Base-by-base conservation (phyloP, 1,140 invertebrate genomes). In the Drosophila kepulauana region DNA sequence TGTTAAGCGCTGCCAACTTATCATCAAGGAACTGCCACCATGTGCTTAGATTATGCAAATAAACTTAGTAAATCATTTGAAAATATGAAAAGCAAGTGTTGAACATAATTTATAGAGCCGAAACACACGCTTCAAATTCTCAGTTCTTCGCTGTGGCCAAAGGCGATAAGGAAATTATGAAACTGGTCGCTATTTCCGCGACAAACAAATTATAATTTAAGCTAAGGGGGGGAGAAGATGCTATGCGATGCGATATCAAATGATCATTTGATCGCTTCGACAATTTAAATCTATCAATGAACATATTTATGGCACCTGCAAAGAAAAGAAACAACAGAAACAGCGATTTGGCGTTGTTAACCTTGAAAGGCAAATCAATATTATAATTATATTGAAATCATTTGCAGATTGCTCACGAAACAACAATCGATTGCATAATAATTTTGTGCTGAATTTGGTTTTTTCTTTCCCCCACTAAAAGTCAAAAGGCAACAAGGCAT, bases 341-440 rank as follows among this genome's bases (percentile, higher is more conserved):
- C 25, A 33, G 46, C 35, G 51, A 59, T 64, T 75, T 71, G 54
- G 51, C 73, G 61, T 13, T 65, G 73, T 65, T 64, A 49, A 57
- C 67, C 73, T 75, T 75, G 67, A 71, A 62, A 51, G 15, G 59
- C 59, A 54, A 71, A 57, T 58, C 59, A 58, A 64, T 71, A 68
- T 74, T 61, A 75, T 70, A 75, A 75, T 62, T 63, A 70, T 70
- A 75, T 70, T 51, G 49, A 64, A 64, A 70, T 54, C 52, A 61
- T 68, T 56, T 56, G 56, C 41, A 46, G 54, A 61, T 52, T 25
- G 43, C 38, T 25, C 35, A 13, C 30, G n/a, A 70, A 57, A 65
- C 69, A 57, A 65, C 69, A 66, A 71, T 67, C 35, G 70, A 59
- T 73, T 73, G 70, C 70, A 73, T 73, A 73, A 73, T 57, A 38